Evolutionary conservation across 2,888 invertebrate genomes (phyloP), one percentile per base, ranked within the genome.

Genomic region (Taenaris catops): DNA sequence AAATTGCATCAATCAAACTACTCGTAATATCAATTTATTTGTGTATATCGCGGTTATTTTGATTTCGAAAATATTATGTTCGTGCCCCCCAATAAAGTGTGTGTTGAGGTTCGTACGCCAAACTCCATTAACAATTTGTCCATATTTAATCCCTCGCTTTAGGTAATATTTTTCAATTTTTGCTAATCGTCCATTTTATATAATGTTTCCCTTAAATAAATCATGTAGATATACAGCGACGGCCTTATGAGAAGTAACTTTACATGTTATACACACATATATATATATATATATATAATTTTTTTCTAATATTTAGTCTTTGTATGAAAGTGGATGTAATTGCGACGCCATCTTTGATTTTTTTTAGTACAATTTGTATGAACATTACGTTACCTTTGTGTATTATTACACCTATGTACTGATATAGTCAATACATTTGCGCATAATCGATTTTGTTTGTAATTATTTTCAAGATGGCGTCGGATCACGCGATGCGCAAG

Each of bases 171-270:
- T 51, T 50, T 53, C 56, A 60, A 57, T 55, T 55, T 62, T 67
- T 62, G 63, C 63, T 63, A 56, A 60, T 55, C 48, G 49, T 50
- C 58, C 58, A 61, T 64, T 61, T 62, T 46, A 51, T 50, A 48
- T 31, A 31, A 9, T 9, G 21, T 31, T 29, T 31, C 19, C 10
- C 21, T 8, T n/a, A 17, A 19, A 38, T 49, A 46, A 63, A 70
- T 68, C 67, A 63, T 68, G 63, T 66, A 63, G 55, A 54, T 3
- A 19, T 19, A 44, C 39, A 42, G 40, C 44, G 36, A 49, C 48
- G 48, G 48, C 46, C 51, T 57, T 57, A 45, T 31, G 29, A 29
- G 14, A 9, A 9, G 23, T 31, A 20, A 23, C 20, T 29, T 29
- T 29, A 20, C 18, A 11, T 20, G 41, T 36, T 43, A 46, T 46